phyloP scores from a whole-genome alignment of 2,113 vertebrate species.

The Pelmatolapia mariae region DNA sequence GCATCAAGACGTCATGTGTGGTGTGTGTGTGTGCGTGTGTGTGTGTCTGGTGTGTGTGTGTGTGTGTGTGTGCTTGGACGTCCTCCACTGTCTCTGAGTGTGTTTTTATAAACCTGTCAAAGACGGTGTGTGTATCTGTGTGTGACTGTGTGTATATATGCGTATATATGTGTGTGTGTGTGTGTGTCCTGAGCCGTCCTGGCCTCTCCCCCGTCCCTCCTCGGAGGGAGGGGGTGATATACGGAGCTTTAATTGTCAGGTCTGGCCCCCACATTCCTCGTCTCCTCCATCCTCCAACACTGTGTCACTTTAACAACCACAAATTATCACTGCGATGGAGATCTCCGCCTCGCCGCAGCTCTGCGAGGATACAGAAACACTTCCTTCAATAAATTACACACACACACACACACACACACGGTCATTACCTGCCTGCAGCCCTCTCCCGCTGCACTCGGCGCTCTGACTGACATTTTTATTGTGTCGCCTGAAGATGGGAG shows the following conservation, averaged over 20 bases:
- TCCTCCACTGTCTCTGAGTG: neutral
- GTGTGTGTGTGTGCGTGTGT: neutral
- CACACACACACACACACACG: conserved; percentile 9
- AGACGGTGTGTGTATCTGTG: neutral
- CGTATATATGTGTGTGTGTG: neutral
- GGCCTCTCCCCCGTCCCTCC: conserved; percentile 44
- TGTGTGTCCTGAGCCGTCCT: conserved; percentile 51
- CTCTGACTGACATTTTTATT: conserved; percentile 90
- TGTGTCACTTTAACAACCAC: conserved; percentile 92
- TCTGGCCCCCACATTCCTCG: conserved; percentile 75
- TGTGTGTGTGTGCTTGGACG: neutral
- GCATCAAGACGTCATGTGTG: neutral
- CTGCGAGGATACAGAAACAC: conserved; percentile 86
- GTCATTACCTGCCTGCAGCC: neutral
- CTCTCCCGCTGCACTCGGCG: conserved; percentile 9
- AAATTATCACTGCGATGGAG: conserved; percentile 90
- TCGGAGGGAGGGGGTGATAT: conserved; percentile 69
- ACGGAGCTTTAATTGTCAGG: conserved; percentile 73
- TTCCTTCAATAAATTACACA: conserved; percentile 87
- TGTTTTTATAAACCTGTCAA: neutral
- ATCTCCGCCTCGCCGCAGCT: conserved; percentile 81
- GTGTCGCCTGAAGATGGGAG: conserved; percentile 80
- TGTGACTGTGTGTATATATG: neutral
- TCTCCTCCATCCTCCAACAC: conserved; percentile 77
- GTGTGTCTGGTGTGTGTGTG: neutral